Conservation (phyloP, 2,113 vertebrate species). For the Macaca nemestrina region DNA sequence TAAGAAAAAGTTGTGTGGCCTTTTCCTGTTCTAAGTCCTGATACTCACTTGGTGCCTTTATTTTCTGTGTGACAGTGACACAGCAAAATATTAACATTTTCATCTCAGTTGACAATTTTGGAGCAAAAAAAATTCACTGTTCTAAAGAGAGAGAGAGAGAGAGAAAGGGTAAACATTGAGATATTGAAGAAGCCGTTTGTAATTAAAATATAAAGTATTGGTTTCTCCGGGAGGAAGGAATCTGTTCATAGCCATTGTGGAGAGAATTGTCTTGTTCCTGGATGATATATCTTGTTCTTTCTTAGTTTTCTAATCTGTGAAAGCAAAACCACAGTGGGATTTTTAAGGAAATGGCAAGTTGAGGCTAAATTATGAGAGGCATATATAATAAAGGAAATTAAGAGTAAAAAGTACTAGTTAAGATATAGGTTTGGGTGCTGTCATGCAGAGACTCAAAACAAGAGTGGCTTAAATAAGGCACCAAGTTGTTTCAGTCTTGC, state of each 20-base stretch:
- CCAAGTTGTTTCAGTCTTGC: not conserved
- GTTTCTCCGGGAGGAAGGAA: not conserved
- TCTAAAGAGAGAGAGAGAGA: not conserved
- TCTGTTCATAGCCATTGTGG: not conserved
- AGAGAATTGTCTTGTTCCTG: not conserved
- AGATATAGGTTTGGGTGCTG: not conserved
- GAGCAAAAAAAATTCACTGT: not conserved
- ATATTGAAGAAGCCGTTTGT: not conserved
- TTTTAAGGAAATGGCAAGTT: conserved; percentile 3
- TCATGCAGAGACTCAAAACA: not conserved
- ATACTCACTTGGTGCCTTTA: not conserved
- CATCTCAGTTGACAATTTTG: not conserved
- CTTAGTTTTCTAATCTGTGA: not conserved
- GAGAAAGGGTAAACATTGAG: not conserved
- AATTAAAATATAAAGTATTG: not conserved
- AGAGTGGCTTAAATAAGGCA: not conserved
- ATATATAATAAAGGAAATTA: not conserved
- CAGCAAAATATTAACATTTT: not conserved
- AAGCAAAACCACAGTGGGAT: not conserved
- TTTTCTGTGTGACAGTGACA: not conserved
- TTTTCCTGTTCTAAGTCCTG: not conserved
- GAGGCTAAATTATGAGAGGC: not conserved
- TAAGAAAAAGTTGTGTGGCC: not conserved
- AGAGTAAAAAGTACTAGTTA: not conserved
- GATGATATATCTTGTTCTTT: not conserved